These are phyloP conservation scores for Maccullochella peelii DNA, from an alignment of 2,113 vertebrate genomes.

Conservation along the genomic window DNA sequence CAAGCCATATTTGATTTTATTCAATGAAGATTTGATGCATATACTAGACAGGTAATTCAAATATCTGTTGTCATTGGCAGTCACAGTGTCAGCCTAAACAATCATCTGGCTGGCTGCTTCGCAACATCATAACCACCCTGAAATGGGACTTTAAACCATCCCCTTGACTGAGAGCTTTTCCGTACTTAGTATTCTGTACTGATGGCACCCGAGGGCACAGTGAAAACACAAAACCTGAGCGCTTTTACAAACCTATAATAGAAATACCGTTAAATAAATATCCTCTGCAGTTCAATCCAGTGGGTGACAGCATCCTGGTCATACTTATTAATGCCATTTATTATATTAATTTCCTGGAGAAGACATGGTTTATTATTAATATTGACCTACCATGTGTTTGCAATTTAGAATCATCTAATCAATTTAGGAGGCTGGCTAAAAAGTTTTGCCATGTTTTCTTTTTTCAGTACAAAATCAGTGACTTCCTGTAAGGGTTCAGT, in stretches of 20 bases:
- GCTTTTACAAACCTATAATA: neutral
- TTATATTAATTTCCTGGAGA: neutral
- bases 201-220: neutral
- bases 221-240: neutral
- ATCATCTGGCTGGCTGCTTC: neutral
- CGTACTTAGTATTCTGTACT: neutral
- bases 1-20: neutral
- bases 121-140: neutral
- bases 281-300: neutral
- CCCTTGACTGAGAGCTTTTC: neutral
- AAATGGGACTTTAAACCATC: conserved; percentile 4
- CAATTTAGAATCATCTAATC: neutral
- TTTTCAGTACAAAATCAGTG: neutral
- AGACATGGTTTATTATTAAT: neutral
- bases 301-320: neutral
- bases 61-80: conserved; percentile 5
- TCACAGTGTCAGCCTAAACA: neutral
- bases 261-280: neutral
- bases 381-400: neutral
- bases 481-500: neutral
- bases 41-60: conserved; percentile 1
- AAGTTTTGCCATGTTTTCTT: neutral
- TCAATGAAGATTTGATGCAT: neutral
- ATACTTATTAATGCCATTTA: neutral
- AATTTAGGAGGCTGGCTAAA: neutral